These are phyloP conservation scores for Myiotriccus ornatus DNA, from an alignment of 2,797 vertebrate genomes.

Conservation along the genomic window DNA sequence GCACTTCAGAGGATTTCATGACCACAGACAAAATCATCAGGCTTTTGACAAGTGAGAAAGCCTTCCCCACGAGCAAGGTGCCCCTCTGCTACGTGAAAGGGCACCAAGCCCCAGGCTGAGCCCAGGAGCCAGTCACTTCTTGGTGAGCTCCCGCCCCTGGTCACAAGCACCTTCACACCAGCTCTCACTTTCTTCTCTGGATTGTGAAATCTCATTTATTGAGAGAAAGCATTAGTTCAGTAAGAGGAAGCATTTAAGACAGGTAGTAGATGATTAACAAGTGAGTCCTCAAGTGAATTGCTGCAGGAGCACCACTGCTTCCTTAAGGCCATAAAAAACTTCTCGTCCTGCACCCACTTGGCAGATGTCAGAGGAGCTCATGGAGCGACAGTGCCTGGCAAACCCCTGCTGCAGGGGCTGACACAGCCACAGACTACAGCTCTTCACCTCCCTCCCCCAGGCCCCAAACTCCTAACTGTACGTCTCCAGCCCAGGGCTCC, in stretches of 20 bases:
- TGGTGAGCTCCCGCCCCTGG: background rate
- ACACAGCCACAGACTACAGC: background rate
- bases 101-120: background rate
- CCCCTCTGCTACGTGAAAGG: rapidly evolving
- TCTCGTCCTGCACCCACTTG: background rate
- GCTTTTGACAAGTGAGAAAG: background rate
- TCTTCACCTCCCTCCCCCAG: background rate
- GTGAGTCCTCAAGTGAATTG: background rate
- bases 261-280: constrained; percentile 51
- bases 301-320: background rate
- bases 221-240: background rate
- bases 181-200: background rate
- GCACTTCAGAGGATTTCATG: background rate
- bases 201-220: background rate
- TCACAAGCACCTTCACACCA: background rate
- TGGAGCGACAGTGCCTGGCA: rapidly evolving
- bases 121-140: background rate
- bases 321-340: background rate
- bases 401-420: background rate
- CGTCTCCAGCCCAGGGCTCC: background rate
- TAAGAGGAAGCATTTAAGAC: background rate
- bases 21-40: background rate
- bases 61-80: background rate
- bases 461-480: background rate
- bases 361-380: background rate